These are phyloP conservation scores for Hemiscyllium ocellatum DNA, from an alignment of 2,113 vertebrate species.

Conservation along the genomic window DNA sequence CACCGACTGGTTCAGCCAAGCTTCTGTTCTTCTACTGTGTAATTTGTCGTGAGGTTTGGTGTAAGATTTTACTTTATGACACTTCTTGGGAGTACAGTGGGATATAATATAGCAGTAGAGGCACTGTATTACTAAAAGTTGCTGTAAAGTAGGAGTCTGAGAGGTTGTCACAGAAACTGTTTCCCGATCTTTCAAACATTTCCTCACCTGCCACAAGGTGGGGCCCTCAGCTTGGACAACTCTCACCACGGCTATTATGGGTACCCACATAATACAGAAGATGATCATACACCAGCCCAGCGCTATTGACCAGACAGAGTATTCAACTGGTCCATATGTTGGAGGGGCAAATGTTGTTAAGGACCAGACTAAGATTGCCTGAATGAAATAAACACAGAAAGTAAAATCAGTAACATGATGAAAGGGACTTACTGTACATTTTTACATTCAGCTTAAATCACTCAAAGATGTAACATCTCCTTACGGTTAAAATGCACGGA, in stretches of 20 bases:
- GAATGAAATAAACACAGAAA: neutral
- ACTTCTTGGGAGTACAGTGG: no score
- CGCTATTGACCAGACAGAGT: slow-evolving; percentile 73
- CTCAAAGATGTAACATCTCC: slow-evolving; percentile 41
- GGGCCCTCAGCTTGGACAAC: slow-evolving; percentile 61
- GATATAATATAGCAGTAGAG: no score
- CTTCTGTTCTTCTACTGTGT: no score
- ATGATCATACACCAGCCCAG: no score
- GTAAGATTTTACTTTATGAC: no score
- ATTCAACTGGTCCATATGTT: slow-evolving; percentile 60
- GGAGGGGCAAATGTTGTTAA: slow-evolving; percentile 61
- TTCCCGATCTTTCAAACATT: neutral
- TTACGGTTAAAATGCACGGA: slow-evolving; percentile 58
- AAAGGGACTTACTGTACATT: neutral
- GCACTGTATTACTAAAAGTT: no score
- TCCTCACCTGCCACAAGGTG: slow-evolving; percentile 39
- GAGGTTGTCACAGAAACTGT: neutral
- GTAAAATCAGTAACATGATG: neutral
- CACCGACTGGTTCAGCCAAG: no score
- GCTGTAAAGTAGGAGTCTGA: no score
- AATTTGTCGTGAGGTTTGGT: no score
- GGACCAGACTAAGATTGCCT: slow-evolving; percentile 84
- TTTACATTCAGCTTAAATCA: neutral
- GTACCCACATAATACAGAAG: slow-evolving; percentile 81
- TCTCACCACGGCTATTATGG: slow-evolving; percentile 63